Evolutionary conservation across 2,113 vertebrate species (phyloP), one percentile per base, ranked within the genome.

Genomic region (Coregonus clupeaformis): DNA sequence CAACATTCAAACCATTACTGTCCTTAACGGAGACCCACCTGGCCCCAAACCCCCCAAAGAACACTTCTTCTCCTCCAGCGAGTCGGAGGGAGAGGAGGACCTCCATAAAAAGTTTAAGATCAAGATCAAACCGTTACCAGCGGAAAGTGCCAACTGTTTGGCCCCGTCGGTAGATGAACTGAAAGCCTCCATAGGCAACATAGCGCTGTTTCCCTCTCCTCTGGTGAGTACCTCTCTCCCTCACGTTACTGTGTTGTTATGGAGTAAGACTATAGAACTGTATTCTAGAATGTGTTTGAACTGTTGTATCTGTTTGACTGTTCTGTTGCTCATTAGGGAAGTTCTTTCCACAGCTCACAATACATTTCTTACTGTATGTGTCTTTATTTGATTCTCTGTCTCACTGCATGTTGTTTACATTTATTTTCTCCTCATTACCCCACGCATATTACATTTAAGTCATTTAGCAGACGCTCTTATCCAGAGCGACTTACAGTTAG

Each of bases 51-150:
- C 91, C 87, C 92, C 91, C 87, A 99, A 97, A 86, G 0, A 81
- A 14, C 95, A 96, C 90, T 99, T 99, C 90, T 99, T 98, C 91
- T 99, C 98, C 72, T 99, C 97, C 0, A 98, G 97, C 0, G 98
- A 99, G 77, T 98, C 98, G 0, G 98, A 99, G 82, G 97, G 92
- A 78, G 98, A 99, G 72, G 97, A 98, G 82, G 97, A 98, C 83
- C 94, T 96, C 0, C 95, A 94, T 80, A 97, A 94, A 91, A 98
- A 96, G 69, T 99, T 98, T 86, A 99, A 98, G 86, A 97, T 99
- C 85, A 98, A 97, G 91, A 99, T 99, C 85, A 98, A 98, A 77
- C 97, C 97, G 0, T 82, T 99, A 82, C 89, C 85, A 27, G 87
- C 95, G 52, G 94, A 98, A 59, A 83, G 86, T 7, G 88, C 95